phyloP scores from a whole-genome alignment of 2,888 invertebrate genomes.

The Lycaena phlaeas region DNA sequence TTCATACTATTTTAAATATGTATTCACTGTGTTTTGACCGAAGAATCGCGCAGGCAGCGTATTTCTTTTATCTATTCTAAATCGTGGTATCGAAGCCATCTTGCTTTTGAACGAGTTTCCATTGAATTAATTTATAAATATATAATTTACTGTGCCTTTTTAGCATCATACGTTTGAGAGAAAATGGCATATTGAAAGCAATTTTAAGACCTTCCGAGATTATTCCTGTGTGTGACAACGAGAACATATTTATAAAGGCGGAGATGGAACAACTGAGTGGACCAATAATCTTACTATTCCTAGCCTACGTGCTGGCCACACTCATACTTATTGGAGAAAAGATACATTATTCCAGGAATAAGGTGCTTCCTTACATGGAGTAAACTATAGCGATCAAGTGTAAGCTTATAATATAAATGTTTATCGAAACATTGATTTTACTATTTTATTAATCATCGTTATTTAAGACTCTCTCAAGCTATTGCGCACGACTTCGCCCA shows the following conservation, averaged over 20 bases:
- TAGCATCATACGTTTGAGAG: conserved; percentile 34
- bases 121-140: background rate
- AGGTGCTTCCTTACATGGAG: conserved; percentile 36
- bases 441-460: too few species aligned
- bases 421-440: too few species aligned
- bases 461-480: too few species aligned
- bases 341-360: conserved; percentile 23
- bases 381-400: conserved; percentile 15
- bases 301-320: conserved; percentile 20
- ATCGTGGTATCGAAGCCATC: too few species aligned
- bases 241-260: conserved; percentile 17
- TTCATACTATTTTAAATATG: too few species aligned
- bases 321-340: conserved; percentile 31
- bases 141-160: conserved; percentile 12
- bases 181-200: conserved; percentile 24
- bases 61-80: too few species aligned
- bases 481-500: too few species aligned
- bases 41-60: too few species aligned
- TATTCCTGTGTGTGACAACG: background rate
- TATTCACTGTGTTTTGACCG: too few species aligned
- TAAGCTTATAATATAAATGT: too few species aligned
- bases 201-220: background rate
- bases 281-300: conserved; percentile 26
- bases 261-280: conserved; percentile 27
- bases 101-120: too few species aligned